Evolutionary conservation across 2,113 vertebrate genomes (phyloP).

Genomic region (Hippoglossus stenolepis): DNA sequence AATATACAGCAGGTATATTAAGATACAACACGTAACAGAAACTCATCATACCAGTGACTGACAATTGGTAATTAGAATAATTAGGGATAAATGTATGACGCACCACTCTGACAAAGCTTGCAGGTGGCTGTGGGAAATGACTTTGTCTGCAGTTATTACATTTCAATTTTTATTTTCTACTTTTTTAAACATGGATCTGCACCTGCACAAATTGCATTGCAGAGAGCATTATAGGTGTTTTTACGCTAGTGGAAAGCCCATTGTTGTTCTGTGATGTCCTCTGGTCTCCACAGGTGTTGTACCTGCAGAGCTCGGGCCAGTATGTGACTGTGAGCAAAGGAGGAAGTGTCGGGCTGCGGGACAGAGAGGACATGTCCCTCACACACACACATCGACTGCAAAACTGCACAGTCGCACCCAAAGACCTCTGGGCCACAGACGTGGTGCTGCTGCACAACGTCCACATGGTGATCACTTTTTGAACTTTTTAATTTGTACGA

Average conservation of each 20-base stretch:
- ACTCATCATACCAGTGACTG: too few relatives aligned
- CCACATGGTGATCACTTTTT: constrained; percentile 82
- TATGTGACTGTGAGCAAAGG: constrained; percentile 87
- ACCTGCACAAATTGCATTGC: background rate
- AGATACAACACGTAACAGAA: too few relatives aligned
- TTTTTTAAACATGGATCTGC: constrained; percentile 10
- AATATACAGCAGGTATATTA: too few relatives aligned
- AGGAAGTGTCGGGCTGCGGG: constrained; percentile 83
- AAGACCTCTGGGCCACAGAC: constrained; percentile 88
- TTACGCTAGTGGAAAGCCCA: background rate
- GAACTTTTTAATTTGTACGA: background rate
- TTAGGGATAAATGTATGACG: too few relatives aligned
- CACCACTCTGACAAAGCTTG: too few relatives aligned
- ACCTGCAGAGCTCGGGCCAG: constrained; percentile 79
- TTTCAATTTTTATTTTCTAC: background rate
- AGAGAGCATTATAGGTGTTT: constrained; percentile 14
- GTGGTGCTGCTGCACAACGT: constrained; percentile 84
- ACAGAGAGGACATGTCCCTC: constrained; percentile 80
- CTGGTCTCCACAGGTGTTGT: constrained; percentile 74
- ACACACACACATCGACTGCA: constrained; percentile 80
- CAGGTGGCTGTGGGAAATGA: too few relatives aligned
- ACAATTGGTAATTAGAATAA: too few relatives aligned
- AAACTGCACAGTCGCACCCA: constrained; percentile 81
- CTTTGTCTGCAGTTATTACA: too few relatives aligned
- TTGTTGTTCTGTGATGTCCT: constrained; percentile 17